Conservation (phyloP, 1,140 invertebrate genomes). For the Gryon sp. region DNA sequence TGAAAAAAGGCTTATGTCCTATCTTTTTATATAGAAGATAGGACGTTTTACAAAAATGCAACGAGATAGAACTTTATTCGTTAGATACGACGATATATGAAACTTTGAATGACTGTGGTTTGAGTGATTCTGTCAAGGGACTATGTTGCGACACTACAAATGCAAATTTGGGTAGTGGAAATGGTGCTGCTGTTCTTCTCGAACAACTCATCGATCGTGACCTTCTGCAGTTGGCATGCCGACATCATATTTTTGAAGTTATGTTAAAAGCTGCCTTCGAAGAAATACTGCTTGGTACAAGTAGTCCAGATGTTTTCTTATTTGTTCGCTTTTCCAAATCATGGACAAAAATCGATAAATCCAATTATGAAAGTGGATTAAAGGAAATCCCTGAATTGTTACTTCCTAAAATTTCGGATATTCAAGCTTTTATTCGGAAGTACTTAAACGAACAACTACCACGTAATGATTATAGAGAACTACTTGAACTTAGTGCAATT, state of each 20-base stretch:
- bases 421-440: neutral
- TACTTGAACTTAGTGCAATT: neutral
- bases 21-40: no score
- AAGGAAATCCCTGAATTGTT: neutral
- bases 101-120: neutral
- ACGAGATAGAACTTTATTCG: no score
- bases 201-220: neutral
- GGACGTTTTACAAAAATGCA: no score
- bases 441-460: neutral
- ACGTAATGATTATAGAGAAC: neutral
- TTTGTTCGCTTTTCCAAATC: neutral
- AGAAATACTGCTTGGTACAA: neutral
- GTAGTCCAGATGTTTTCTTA: slow-evolving; percentile 1
- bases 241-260: neutral
- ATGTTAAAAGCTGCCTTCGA: neutral
- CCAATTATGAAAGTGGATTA: neutral
- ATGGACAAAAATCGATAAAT: neutral
- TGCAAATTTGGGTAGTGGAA: slow-evolving; percentile 1
- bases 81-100: no score
- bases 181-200: neutral
- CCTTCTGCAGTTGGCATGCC: neutral
- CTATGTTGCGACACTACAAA: slow-evolving; percentile 5
- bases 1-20: no score
- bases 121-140: neutral
- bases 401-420: neutral